Base-by-base conservation (phyloP, 2,888 invertebrate species). In the Apamea monoglypha region DNA sequence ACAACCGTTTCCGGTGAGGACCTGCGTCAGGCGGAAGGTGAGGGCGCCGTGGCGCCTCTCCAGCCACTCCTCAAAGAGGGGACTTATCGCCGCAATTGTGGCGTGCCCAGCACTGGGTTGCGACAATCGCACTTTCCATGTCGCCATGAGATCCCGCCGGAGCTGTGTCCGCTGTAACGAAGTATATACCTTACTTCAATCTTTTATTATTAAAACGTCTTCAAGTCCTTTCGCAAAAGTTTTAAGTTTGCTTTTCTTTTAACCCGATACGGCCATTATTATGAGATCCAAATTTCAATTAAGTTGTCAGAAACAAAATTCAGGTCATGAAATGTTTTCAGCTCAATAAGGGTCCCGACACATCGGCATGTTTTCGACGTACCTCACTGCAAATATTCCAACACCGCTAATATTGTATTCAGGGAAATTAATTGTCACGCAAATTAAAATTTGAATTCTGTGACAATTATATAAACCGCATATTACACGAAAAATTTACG, bases 251-350 rank as follows among this genome's bases (percentile, higher is more conserved):
- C 50, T 18, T 72, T 32, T 40, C 72, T 72, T 74, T 76, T 82
- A 78, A 88, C 76, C 59, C 63, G 56, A 82, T 67, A 76, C 63
- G 29, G 69, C 69, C 32, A 66, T 73, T 84, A 86, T 81, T 78
- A 80, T 76, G 63, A 86, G 76, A 78, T 86, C 75, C 59, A 83
- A 88, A 88, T 81, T 88, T 89, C 84, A 88, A 89, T 88, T 90
- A 89, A 88, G 79, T 81, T 87, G 88, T 88, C 88, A 85, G 70
- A 77, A 85, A 78, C 83, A 88, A 86, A 76, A 78, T 84, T 83
- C 69, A 76, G 77, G 75, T 76, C 87, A 85, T 88, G 75, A 87
- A 89, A 87, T 59, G 40, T 59, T 72, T 74, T 66, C 40, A 50
- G 56, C 69, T 36, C 50, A 61, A 63, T 84, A 80, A 77, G 61